Percentiles rank a stretch among this genome's conserved stretches.
phyloP scores from a whole-genome alignment of 2,113 vertebrate species.

The Stegastes partitus region DNA sequence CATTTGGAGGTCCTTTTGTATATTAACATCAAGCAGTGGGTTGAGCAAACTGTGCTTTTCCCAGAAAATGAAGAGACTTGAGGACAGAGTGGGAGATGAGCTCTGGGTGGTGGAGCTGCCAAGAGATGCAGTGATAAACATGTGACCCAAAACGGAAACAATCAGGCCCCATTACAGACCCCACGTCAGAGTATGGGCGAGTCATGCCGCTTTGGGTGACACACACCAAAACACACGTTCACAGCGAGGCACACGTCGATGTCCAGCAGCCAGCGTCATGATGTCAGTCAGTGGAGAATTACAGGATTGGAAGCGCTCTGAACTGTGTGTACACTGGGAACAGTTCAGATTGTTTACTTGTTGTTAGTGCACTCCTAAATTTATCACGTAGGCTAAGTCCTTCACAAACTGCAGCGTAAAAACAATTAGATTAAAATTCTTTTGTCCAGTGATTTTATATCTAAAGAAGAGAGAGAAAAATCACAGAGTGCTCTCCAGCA shows the following conservation, averaged over 20 bases:
- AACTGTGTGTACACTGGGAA: background rate
- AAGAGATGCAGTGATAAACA: slow-evolving; percentile 75
- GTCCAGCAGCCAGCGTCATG: slow-evolving; percentile 13
- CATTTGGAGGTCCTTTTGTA: background rate
- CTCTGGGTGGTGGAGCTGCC: slow-evolving; percentile 70
- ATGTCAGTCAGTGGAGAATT: slow-evolving; percentile 13
- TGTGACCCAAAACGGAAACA: slow-evolving; percentile 76
- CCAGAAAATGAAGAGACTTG: slow-evolving; percentile 1
- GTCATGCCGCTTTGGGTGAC: slow-evolving; percentile 40
- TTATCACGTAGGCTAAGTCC: slow-evolving; percentile 32
- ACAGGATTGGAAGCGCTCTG: slow-evolving; percentile 8
- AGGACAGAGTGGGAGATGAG: slow-evolving; percentile 15
- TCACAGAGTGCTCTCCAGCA: slow-evolving; percentile 12
- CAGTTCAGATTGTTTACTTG: slow-evolving; percentile 27
- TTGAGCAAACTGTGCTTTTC: slow-evolving; percentile 2
- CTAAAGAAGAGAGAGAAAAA: slow-evolving; percentile 44
- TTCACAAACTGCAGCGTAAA: background rate
- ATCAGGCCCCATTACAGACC: slow-evolving; percentile 77
- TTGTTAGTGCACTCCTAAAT: slow-evolving; percentile 8
- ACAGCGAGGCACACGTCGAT: slow-evolving; percentile 28
- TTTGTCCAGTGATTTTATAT: background rate
- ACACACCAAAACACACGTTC: slow-evolving; percentile 63
- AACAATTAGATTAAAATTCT: background rate
- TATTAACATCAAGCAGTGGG: background rate
- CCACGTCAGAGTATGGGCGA: slow-evolving; percentile 76